phyloP scores from a whole-genome alignment of 2,113 vertebrate genomes.

The Laticauda laticaudata region DNA sequence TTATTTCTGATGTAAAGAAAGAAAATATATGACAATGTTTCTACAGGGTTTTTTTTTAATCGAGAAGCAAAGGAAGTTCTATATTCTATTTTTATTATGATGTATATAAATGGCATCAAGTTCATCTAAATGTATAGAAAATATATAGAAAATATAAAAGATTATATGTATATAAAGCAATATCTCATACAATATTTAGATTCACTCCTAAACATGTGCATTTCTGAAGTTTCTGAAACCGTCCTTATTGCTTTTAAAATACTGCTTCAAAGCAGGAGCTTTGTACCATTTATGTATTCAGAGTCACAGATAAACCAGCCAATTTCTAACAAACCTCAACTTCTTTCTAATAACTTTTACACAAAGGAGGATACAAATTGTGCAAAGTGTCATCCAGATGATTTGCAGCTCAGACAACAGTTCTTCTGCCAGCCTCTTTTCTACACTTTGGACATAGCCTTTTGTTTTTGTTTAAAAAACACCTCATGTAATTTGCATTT shows the following conservation, averaged over 20 bases:
- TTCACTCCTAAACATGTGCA: neutral
- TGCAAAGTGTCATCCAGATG: neutral
- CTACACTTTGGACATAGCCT: neutral
- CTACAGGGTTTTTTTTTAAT: too few species aligned
- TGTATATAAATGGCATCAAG: slow-evolving; percentile 16
- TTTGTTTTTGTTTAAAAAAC: neutral
- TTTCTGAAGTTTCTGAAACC: neutral
- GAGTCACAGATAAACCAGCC: neutral
- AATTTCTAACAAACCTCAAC: neutral
- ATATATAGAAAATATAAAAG: slow-evolving; percentile 24
- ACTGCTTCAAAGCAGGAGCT: neutral
- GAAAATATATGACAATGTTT: neutral
- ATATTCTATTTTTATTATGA: neutral
- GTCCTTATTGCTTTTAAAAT: neutral
- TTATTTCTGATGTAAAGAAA: neutral
- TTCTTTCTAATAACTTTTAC: neutral
- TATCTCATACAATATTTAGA: neutral
- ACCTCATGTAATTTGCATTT: neutral
- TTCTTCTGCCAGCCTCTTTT: neutral
- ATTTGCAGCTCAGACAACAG: neutral
- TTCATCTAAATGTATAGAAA: slow-evolving; percentile 18
- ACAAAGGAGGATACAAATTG: neutral
- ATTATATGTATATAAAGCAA: slow-evolving; percentile 9
- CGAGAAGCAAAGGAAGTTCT: neutral
- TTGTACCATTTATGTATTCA: neutral